Evolutionary conservation across 2,797 vertebrate species (phyloP).

Genomic region (Melanotaenia parkinsoni): DNA sequence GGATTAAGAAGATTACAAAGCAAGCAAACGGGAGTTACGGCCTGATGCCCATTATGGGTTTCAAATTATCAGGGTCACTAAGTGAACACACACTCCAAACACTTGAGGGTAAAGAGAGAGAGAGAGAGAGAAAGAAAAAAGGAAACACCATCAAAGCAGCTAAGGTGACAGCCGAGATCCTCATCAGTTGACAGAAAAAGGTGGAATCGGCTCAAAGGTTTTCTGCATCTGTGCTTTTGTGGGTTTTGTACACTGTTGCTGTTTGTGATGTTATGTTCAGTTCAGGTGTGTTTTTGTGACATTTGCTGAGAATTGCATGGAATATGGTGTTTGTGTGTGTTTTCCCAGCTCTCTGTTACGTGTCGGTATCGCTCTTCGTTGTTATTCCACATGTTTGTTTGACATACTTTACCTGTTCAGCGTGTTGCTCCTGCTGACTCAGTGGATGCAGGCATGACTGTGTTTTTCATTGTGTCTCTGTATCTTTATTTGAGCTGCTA

Average conservation of each 20-base stretch:
- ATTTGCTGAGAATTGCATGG: slow-evolving; percentile 60
- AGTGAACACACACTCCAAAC: slow-evolving; percentile 37
- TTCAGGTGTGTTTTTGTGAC: slow-evolving; percentile 39
- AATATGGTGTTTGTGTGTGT: slow-evolving; percentile 46
- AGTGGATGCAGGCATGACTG: slow-evolving; percentile 42
- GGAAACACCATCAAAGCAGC: neutral
- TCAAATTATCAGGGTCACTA: slow-evolving; percentile 39
- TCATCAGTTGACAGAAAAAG: slow-evolving; percentile 66
- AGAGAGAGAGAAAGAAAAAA: neutral
- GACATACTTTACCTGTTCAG: slow-evolving; percentile 1
- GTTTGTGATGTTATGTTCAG: slow-evolving; percentile 38
- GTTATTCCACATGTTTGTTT: slow-evolving; percentile 13
- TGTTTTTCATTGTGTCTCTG: slow-evolving; percentile 24
- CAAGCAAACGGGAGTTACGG: slow-evolving; percentile 35
- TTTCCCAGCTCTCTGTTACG: slow-evolving; percentile 29
- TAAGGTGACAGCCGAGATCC: slow-evolving; percentile 25
- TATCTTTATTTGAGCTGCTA: slow-evolving; percentile 34
- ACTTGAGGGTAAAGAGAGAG: neutral
- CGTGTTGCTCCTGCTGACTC: neutral
- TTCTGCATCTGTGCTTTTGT: slow-evolving; percentile 57
- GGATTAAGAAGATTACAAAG: slow-evolving; percentile 43
- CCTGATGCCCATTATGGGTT: slow-evolving; percentile 25
- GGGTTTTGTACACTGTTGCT: slow-evolving; percentile 37
- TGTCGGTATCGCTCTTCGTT: slow-evolving; percentile 17
- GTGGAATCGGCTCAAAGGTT: slow-evolving; percentile 66